phyloP scores from a whole-genome alignment of 2,113 vertebrate genomes.

The Saimiri boliviensis region DNA sequence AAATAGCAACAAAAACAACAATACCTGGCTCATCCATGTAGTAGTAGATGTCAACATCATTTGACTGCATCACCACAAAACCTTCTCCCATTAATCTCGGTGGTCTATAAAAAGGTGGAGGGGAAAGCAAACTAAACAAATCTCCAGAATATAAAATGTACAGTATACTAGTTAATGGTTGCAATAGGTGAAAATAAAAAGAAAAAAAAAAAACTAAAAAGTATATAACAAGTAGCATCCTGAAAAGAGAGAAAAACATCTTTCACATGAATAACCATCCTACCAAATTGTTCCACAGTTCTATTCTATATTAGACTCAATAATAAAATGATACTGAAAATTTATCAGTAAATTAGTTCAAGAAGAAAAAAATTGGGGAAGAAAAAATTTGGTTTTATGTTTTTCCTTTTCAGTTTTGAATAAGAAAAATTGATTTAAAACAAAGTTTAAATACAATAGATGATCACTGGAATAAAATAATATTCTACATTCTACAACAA shows the following conservation, averaged over 20 bases:
- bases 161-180: neutral
- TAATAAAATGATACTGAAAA: conserved; percentile 27
- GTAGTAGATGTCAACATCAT: conserved; percentile 99
- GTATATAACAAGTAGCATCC: neutral
- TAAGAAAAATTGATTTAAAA: conserved; percentile 38
- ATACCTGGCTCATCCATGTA: conserved; percentile 98
- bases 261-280: neutral
- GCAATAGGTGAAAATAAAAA: neutral
- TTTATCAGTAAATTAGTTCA: neutral
- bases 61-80: conserved; percentile 99
- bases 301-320: neutral
- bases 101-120: conserved; percentile 84
- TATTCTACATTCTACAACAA: conserved; percentile 18
- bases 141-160: neutral
- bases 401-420: conserved; percentile 26
- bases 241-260: conserved; percentile 5
- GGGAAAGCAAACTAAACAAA: neutral
- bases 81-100: conserved; percentile 99
- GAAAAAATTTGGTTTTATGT: neutral
- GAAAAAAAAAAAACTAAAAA: neutral
- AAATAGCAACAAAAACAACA: too few relatives aligned
- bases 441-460: neutral
- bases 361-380: neutral
- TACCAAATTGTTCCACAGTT: neutral
- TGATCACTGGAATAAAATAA: neutral